phyloP scores from a whole-genome alignment of 2,888 invertebrate species.

The Athetis lepigone region DNA sequence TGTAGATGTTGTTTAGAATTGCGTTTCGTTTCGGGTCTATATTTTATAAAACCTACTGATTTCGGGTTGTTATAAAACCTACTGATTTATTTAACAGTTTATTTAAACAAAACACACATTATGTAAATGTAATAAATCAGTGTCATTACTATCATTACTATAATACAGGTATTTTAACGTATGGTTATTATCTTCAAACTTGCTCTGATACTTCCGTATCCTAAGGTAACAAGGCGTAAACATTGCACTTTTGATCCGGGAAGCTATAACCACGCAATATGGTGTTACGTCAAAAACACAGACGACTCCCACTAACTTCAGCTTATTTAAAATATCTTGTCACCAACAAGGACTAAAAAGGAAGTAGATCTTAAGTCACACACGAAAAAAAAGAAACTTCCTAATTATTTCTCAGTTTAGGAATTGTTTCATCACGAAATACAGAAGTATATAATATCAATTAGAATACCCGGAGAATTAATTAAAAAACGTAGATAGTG shows the following conservation, averaged over 20 bases:
- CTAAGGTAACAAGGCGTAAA: background rate
- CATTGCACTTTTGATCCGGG: background rate
- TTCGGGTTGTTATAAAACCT: too few relatives aligned
- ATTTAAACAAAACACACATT: too few relatives aligned
- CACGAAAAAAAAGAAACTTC: background rate
- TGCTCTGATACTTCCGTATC: background rate
- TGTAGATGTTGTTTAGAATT: background rate
- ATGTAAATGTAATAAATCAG: too few relatives aligned
- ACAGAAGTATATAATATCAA: background rate
- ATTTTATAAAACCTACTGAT: too few relatives aligned
- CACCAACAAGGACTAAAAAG: background rate
- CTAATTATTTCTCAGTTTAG: slow-evolving; percentile 1
- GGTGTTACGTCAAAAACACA: slow-evolving; percentile 9
- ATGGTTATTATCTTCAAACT: background rate
- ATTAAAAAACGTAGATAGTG: slow-evolving; percentile 41
- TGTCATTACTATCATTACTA: too few relatives aligned
- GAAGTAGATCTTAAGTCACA: background rate
- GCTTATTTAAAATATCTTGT: background rate
- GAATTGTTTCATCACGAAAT: slow-evolving; percentile 8
- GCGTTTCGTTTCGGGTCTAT: background rate
- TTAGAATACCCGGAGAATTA: slow-evolving; percentile 36
- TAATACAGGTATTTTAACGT: background rate
- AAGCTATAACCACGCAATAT: slow-evolving; percentile 10
- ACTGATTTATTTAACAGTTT: too few relatives aligned
- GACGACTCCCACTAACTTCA: background rate